Evolutionary conservation across 2,888 invertebrate genomes (phyloP).

Genomic region (Machimus rusticus): DNA sequence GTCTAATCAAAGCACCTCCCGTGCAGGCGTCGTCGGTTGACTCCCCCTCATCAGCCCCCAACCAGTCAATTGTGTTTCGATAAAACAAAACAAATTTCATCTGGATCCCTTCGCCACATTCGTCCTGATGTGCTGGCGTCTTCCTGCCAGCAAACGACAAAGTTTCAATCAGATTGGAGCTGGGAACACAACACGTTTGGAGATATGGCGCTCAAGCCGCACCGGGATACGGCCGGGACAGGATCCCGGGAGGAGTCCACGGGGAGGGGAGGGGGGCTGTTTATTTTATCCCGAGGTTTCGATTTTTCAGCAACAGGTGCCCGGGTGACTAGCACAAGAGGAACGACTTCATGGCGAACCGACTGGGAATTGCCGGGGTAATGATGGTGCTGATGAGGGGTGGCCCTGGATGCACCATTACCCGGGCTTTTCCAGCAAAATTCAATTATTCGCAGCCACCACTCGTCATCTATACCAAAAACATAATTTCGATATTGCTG

Average conservation of each 20-base stretch:
- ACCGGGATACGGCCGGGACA: not conserved
- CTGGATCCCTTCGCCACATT: conserved; percentile 47
- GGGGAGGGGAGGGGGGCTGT: not conserved
- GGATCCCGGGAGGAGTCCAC: too few species aligned
- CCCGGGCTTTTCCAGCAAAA: not conserved
- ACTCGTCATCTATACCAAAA: conserved; percentile 16
- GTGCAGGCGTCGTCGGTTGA: not conserved
- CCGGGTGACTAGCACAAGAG: not conserved
- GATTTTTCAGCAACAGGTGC: conserved; percentile 34
- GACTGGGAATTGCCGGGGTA: conserved; percentile 16
- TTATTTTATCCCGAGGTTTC: conserved; percentile 5
- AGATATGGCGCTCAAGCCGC: not conserved
- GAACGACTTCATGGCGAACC: not conserved
- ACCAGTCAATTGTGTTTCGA: conserved; percentile 29
- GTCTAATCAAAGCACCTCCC: conserved; percentile 31
- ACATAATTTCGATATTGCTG: conserved; percentile 15
- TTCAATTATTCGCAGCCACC: conserved; percentile 29
- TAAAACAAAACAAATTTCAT: conserved; percentile 39
- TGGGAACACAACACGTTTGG: conserved; percentile 26
- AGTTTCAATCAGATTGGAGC: conserved; percentile 51
- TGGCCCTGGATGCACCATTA: conserved; percentile 14
- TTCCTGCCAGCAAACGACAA: conserved; percentile 49
- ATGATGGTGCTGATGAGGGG: conserved; percentile 19
- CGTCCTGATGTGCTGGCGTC: conserved; percentile 49
- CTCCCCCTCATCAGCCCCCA: not conserved